Percentiles rank a stretch among this genome's conserved stretches.
phyloP scores from a whole-genome alignment of 2,113 vertebrate species.

The Mirza zaza region DNA sequence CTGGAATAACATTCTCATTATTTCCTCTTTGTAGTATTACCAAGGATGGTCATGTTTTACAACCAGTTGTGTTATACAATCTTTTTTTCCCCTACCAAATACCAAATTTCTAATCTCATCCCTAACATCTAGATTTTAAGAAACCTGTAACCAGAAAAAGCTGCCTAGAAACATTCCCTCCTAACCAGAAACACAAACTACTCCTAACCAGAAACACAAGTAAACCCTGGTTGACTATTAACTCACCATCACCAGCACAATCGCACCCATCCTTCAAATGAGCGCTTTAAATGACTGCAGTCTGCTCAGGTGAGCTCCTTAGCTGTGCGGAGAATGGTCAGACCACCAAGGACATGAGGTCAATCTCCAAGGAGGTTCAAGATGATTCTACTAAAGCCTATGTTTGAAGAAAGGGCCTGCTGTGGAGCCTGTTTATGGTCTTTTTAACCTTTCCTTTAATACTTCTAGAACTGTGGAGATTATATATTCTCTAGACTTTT shows the following conservation, averaged over 20 bases:
- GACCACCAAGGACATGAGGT: neutral
- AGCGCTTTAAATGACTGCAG: neutral
- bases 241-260: neutral
- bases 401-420: neutral
- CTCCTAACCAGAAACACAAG: neutral
- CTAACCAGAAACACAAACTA: neutral
- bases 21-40: neutral
- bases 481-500: neutral
- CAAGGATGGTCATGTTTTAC: neutral
- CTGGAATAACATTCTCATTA: neutral
- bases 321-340: neutral
- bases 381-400: neutral
- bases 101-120: neutral
- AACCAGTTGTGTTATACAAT: neutral
- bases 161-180: neutral
- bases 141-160: neutral
- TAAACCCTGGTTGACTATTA: neutral
- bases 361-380: neutral
- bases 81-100: neutral
- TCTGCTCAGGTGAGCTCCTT: neutral
- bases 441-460: neutral
- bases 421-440: neutral
- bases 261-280: neutral
- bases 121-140: neutral
- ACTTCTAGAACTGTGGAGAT: neutral